These are phyloP conservation scores for Danio rerio DNA, from an alignment of 2,113 vertebrate species.

Conservation along the genomic window GRCz12tu NC_133182.1:11174001-11174500, in stretches of 20 bases:
- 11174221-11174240: constrained; percentile 27
- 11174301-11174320: constrained; percentile 84
- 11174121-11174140: constrained; percentile 12
- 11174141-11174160: constrained; percentile 24
- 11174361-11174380: constrained; percentile 95
- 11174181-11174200: constrained; percentile 43
- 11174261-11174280: constrained; percentile 87
- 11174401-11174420: constrained; percentile 87
- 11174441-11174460: constrained; percentile 88
- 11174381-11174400: constrained; percentile 88
- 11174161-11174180: constrained; percentile 25
- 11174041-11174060: constrained; percentile 34
- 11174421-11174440: constrained; percentile 86
- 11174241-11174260: constrained; percentile 45
- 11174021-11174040: constrained; percentile 38
- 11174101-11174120: constrained; percentile 7
- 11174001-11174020: not conserved
- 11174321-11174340: constrained; percentile 78
- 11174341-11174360: constrained; percentile 88
- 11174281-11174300: constrained; percentile 91
- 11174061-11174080: constrained; percentile 46
- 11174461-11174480: not conserved
- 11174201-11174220: constrained; percentile 35
- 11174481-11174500: not conserved
- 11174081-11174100: not conserved